A percentile compares a stretch with the other conserved stretches of the same genome.
Evolutionary conservation across 2,888 invertebrate genomes (phyloP).

Genomic region (Hylaea fasciaria): DNA sequence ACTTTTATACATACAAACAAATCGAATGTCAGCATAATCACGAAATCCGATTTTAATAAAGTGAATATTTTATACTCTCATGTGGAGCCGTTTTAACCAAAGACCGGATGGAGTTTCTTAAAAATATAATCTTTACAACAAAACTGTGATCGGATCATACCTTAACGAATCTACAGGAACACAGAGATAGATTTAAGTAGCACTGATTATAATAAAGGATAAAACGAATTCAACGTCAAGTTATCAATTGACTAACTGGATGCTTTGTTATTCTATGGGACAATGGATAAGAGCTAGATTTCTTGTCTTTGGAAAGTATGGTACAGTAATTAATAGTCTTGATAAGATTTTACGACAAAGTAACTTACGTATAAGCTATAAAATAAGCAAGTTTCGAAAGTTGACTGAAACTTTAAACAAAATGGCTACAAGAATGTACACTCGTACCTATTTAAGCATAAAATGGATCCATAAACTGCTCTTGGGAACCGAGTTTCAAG

Average conservation of each 20-base stretch:
- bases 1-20: background rate
- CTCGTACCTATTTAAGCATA: background rate
- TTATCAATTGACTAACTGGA: slow-evolving; percentile 38
- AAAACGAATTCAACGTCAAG: slow-evolving; percentile 39
- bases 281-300: slow-evolving; percentile 32
- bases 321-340: slow-evolving; percentile 24
- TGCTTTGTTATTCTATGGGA: slow-evolving; percentile 31
- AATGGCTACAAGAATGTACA: background rate
- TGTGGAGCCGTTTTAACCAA: slow-evolving; percentile 59
- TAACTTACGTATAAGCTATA: slow-evolving; percentile 1
- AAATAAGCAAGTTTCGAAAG: slow-evolving; percentile 9
- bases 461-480: background rate
- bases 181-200: slow-evolving; percentile 75
- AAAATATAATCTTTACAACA: slow-evolving; percentile 83
- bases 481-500: slow-evolving; percentile 3
- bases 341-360: slow-evolving; percentile 16
- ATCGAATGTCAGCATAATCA: background rate
- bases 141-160: slow-evolving; percentile 80
- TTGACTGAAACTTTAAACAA: background rate
- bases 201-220: slow-evolving; percentile 62
- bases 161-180: slow-evolving; percentile 76
- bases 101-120: slow-evolving; percentile 82
- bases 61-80: slow-evolving; percentile 44
- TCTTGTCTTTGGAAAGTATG: slow-evolving; percentile 20
- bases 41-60: background rate